Evolutionary conservation across 2,797 vertebrate genomes (phyloP).

Genomic region (Carcharodon carcharias): DNA sequence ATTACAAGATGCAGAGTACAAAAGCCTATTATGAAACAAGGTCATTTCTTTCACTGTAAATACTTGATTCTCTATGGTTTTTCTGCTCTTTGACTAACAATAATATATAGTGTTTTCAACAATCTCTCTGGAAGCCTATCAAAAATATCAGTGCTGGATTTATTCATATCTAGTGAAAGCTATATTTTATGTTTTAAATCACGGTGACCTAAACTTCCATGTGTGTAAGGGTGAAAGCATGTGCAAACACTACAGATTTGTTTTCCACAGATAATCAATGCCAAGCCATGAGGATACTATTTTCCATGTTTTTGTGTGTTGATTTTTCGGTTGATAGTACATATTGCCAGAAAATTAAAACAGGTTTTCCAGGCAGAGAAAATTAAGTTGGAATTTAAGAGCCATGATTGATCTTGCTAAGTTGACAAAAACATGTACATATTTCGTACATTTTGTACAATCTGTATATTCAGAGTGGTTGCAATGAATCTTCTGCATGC

Average conservation of each 20-base stretch:
- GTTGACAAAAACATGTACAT: neutral
- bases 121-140: neutral
- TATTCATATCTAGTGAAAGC: neutral
- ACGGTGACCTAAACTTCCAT: neutral
- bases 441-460: neutral
- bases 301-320: neutral
- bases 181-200: neutral
- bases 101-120: neutral
- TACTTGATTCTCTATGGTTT: neutral
- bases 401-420: neutral
- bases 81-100: neutral
- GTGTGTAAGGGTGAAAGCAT: neutral
- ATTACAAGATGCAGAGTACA: neutral
- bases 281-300: neutral
- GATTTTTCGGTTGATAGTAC: neutral
- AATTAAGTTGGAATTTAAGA: neutral
- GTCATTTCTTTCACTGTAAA: neutral
- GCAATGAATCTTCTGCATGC: neutral
- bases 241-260: too few species aligned
- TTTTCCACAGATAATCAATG: neutral
- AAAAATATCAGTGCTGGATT: neutral
- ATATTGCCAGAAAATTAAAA: neutral
- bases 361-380: neutral
- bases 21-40: neutral
- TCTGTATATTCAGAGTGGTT: neutral